Evolutionary conservation across 2,797 vertebrate genomes (phyloP).

Genomic region (Syngnathus rostellatus): DNA sequence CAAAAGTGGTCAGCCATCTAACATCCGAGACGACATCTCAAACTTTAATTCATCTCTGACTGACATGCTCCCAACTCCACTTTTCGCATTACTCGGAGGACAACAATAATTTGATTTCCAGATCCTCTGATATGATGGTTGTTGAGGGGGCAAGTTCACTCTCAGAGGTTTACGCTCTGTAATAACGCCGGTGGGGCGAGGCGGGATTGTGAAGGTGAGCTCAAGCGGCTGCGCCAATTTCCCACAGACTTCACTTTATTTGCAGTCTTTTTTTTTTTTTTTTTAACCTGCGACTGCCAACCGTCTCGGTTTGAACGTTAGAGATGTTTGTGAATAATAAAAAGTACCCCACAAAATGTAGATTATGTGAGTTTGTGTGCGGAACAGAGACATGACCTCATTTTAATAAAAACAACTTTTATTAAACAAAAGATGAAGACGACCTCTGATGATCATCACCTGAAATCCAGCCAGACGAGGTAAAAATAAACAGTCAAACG

Average conservation of each 20-base stretch:
- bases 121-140: conserved; percentile 28
- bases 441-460: conserved; percentile 43
- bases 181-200: conserved; percentile 42
- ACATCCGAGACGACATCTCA: not conserved
- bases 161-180: conserved; percentile 29
- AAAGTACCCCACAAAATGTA: conserved; percentile 5
- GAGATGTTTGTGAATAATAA: conserved; percentile 20
- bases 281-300: conserved; percentile 29
- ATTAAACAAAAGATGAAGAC: conserved; percentile 29
- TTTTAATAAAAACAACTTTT: conserved; percentile 46
- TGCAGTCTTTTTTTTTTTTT: conserved; percentile 9
- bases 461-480: conserved; percentile 53
- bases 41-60: conserved; percentile 15
- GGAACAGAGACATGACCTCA: conserved; percentile 13
- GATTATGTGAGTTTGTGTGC: conserved; percentile 8
- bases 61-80: conserved; percentile 9
- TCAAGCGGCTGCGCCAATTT: conserved; percentile 40
- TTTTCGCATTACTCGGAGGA: conserved; percentile 9
- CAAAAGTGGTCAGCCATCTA: not conserved
- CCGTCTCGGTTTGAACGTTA: conserved; percentile 55
- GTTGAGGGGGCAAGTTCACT: conserved; percentile 24
- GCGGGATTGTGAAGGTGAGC: conserved; percentile 41
- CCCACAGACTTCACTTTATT: conserved; percentile 44
- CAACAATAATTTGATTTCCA: conserved; percentile 31
- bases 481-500: conserved; percentile 27